Evolutionary conservation across 2,888 invertebrate genomes (phyloP).

Genomic region (Fragum fragum): DNA sequence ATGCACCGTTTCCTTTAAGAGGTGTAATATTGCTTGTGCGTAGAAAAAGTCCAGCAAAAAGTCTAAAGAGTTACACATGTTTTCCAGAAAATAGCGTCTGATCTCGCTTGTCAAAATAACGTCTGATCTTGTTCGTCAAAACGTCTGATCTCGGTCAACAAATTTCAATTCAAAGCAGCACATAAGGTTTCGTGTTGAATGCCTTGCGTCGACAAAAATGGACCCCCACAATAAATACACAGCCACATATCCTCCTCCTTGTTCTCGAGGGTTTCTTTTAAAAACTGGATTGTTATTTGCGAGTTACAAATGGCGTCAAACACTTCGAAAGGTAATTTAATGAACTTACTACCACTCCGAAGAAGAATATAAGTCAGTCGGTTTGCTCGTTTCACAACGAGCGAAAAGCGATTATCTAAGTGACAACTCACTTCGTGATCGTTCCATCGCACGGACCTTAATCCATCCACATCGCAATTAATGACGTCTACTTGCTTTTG

Average conservation of each 20-base stretch:
- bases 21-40: not conserved
- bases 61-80: no score
- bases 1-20: not conserved
- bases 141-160: no score
- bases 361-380: not conserved
- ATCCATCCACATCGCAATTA: not conserved
- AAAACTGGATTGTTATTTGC: constrained; percentile 1
- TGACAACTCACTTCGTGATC: constrained; percentile 5
- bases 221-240: not conserved
- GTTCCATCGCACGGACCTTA: not conserved
- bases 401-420: constrained; percentile 22
- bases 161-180: no score
- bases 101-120: no score
- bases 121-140: no score
- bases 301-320: constrained; percentile 23
- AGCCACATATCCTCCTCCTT: not conserved
- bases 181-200: no score
- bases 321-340: constrained; percentile 12
- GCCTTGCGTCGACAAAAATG: not conserved
- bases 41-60: not conserved
- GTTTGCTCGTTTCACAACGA: constrained; percentile 25
- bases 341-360: constrained; percentile 6
- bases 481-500: not conserved
- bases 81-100: no score
- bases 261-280: constrained; percentile 1